Conservation (phyloP, 1,140 invertebrate species). For the Caenorhabditis elegans region DNA sequence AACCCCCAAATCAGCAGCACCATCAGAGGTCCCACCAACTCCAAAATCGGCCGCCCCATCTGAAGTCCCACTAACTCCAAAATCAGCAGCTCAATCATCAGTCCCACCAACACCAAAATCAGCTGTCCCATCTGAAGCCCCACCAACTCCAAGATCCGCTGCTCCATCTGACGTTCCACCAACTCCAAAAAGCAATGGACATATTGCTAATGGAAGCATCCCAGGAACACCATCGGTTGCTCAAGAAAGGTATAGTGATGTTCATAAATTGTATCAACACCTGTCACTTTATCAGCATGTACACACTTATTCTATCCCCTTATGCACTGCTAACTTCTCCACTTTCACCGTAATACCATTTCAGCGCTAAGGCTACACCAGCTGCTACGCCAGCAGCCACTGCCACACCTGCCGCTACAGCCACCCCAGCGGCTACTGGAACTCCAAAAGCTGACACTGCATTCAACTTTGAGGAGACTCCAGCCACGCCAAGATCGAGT, state of each 20-base stretch:
- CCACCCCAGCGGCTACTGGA: slow-evolving; percentile 36
- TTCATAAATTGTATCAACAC: neutral
- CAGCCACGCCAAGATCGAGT: slow-evolving; percentile 52
- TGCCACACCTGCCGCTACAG: slow-evolving; percentile 35
- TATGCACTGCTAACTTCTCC: neutral
- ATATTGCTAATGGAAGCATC: slow-evolving; percentile 36
- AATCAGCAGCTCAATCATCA: slow-evolving; percentile 19
- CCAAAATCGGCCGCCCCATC: slow-evolving; percentile 43
- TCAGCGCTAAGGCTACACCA: slow-evolving; percentile 35
- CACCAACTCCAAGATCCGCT: slow-evolving; percentile 39
- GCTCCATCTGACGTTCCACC: slow-evolving; percentile 37
- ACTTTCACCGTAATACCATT: neutral
- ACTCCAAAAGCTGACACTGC: slow-evolving; percentile 41
- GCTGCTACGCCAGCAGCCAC: slow-evolving; percentile 26
- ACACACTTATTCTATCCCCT: too few relatives aligned
- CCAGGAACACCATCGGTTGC: slow-evolving; percentile 47
- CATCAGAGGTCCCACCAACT: slow-evolving; percentile 25
- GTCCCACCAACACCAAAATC: slow-evolving; percentile 41
- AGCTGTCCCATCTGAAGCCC: slow-evolving; percentile 13
- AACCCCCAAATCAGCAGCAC: slow-evolving; percentile 36
- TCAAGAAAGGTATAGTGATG: slow-evolving; percentile 2
- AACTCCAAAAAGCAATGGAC: slow-evolving; percentile 49
- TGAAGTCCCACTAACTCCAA: slow-evolving; percentile 32
- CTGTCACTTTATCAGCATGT: neutral
- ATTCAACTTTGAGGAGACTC: slow-evolving; percentile 54